Percentiles rank a stretch among this genome's conserved stretches.
phyloP scores from a whole-genome alignment of 1,140 invertebrate species.

The Drosophila albomicans region DNA sequence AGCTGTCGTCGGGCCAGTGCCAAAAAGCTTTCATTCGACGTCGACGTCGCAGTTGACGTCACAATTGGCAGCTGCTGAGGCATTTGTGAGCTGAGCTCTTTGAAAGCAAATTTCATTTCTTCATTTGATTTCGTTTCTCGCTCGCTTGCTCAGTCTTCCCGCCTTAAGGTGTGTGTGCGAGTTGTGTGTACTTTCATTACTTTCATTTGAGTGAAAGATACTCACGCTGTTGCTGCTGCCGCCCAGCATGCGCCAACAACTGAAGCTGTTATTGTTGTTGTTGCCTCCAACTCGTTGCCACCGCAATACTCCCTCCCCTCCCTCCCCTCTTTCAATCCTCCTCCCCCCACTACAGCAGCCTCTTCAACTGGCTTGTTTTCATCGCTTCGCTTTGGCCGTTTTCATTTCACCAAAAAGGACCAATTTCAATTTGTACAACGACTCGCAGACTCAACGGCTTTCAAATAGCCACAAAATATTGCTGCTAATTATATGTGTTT shows the following conservation, averaged over 20 bases:
- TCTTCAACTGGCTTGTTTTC: constrained; percentile 12
- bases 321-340: neutral
- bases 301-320: neutral
- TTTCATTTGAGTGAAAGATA: constrained; percentile 82
- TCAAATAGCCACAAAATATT: constrained; percentile 66
- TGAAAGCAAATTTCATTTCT: constrained; percentile 83
- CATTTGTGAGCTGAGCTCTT: constrained; percentile 58
- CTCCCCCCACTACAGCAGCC: neutral
- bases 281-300: constrained; percentile 2
- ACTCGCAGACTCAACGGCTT: constrained; percentile 41
- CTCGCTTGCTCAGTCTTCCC: constrained; percentile 1
- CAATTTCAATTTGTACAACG: constrained; percentile 76
- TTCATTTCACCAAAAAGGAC: constrained; percentile 78
- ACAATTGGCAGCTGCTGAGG: constrained; percentile 44
- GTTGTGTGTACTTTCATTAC: constrained; percentile 74
- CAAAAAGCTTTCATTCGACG: constrained; percentile 71
- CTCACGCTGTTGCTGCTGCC: constrained; percentile 44
- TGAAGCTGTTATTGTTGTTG: too few species aligned
- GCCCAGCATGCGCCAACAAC: constrained; percentile 40
- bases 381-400: constrained; percentile 36
- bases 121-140: constrained; percentile 77
- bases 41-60: constrained; percentile 17
- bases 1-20: constrained; percentile 65
- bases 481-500: constrained; percentile 59
- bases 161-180: neutral